Percentiles rank a stretch among this genome's conserved stretches.
Evolutionary conservation across 2,797 vertebrate species (phyloP).

Genomic region (Hoplostethus mediterraneus): DNA sequence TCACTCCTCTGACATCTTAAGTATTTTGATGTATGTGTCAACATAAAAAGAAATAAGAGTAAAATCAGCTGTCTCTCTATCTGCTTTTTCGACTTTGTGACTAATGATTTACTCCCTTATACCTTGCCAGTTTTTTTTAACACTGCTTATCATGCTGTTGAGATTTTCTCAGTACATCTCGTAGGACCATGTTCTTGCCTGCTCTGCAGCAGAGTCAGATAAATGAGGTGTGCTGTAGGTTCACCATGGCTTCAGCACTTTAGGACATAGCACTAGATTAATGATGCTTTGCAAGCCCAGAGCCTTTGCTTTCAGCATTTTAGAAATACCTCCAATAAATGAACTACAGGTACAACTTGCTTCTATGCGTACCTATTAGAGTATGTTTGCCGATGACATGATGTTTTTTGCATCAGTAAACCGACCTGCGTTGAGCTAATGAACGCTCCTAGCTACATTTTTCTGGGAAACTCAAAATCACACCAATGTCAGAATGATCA

Average conservation of each 20-base stretch:
- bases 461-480: constrained; percentile 30
- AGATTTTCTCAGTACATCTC: constrained; percentile 50
- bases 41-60: constrained; percentile 35
- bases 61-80: constrained; percentile 40
- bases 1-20: constrained; percentile 1
- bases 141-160: neutral
- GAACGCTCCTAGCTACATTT: constrained; percentile 43
- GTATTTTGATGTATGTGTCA: constrained; percentile 27
- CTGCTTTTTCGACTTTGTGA: constrained; percentile 28
- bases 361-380: constrained; percentile 58
- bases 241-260: constrained; percentile 76
- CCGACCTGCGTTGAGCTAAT: constrained; percentile 42
- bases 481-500: constrained; percentile 6
- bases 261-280: constrained; percentile 74
- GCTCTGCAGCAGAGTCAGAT: constrained; percentile 75
- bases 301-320: constrained; percentile 77
- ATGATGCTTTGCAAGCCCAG: constrained; percentile 76
- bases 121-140: constrained; percentile 52
- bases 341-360: constrained; percentile 74
- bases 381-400: constrained; percentile 57
- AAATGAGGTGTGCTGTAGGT: constrained; percentile 82
- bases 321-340: constrained; percentile 71
- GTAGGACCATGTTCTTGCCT: constrained; percentile 60
- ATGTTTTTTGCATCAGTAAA: constrained; percentile 54
- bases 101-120: constrained; percentile 26